Conservation (phyloP, 1,140 invertebrate genomes). For the Hycleus cichorii region DNA sequence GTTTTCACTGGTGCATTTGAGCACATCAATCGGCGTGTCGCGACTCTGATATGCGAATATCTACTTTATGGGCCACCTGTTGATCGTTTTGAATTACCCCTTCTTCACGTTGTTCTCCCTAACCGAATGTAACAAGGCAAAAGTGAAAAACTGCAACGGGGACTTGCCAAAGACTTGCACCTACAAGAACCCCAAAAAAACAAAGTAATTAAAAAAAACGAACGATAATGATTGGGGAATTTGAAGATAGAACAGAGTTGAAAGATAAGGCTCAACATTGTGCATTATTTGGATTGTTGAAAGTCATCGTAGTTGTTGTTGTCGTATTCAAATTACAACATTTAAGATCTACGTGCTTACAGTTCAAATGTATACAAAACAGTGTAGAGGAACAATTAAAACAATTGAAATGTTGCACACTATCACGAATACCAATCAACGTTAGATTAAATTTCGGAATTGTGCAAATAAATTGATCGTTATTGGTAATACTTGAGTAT, state of each 20-base stretch:
- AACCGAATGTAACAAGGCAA: not conserved
- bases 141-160: not conserved
- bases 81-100: constrained; percentile 15
- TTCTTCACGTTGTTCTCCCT: not conserved
- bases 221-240: no score
- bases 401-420: constrained; percentile 12
- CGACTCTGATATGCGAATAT: constrained; percentile 39
- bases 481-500: no score
- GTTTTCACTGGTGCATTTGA: constrained; percentile 30
- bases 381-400: constrained; percentile 17
- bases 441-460: constrained; percentile 1
- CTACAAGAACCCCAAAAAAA: not conserved
- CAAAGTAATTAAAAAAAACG: no score
- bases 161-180: not conserved
- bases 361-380: constrained; percentile 12
- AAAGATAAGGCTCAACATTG: no score
- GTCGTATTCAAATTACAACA: constrained; percentile 14
- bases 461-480: no score
- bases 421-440: constrained; percentile 20
- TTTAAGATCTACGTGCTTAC: constrained; percentile 16
- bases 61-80: constrained; percentile 40
- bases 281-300: no score
- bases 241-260: no score
- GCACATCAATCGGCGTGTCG: constrained; percentile 38
- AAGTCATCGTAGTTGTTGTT: not conserved